Percentiles rank a stretch among this genome's conserved stretches.
These are phyloP conservation scores for Montipora sp. DNA, from an alignment of 64 coral and sea anemone species.

Conservation along the genomic window DNA sequence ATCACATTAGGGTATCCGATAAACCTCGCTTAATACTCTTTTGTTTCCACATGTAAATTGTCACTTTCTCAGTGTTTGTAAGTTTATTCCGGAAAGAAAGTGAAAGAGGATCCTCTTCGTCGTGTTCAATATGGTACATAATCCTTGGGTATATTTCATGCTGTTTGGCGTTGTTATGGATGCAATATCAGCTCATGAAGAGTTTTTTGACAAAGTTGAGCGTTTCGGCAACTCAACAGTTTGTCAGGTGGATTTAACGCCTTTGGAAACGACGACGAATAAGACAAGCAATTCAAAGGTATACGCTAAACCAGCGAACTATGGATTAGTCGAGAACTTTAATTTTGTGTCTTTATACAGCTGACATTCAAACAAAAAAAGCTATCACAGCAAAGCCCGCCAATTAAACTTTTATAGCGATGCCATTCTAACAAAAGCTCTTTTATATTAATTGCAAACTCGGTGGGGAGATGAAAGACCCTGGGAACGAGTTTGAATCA, in stretches of 20 bases:
- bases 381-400: too few species aligned
- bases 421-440: too few species aligned
- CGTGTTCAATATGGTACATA: background rate
- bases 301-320: background rate
- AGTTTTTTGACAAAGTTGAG: background rate
- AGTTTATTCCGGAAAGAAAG: background rate
- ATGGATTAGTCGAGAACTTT: background rate
- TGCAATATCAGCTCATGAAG: background rate
- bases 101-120: background rate
- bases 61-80: background rate
- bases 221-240: background rate
- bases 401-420: too few species aligned
- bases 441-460: too few species aligned
- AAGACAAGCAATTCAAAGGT: conserved; percentile 7
- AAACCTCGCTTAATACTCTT: background rate
- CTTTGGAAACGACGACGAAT: background rate
- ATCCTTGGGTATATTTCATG: background rate
- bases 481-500: too few species aligned
- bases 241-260: background rate
- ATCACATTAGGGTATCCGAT: conserved; percentile 19
- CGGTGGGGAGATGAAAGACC: too few species aligned
- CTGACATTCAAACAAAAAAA: too few species aligned
- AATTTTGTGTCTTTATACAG: too few species aligned
- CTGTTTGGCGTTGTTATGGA: background rate
- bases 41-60: background rate